Evolutionary conservation across 2,888 invertebrate species (phyloP), one percentile per base, ranked within the genome.

Genomic region (Schizaphis graminum): DNA sequence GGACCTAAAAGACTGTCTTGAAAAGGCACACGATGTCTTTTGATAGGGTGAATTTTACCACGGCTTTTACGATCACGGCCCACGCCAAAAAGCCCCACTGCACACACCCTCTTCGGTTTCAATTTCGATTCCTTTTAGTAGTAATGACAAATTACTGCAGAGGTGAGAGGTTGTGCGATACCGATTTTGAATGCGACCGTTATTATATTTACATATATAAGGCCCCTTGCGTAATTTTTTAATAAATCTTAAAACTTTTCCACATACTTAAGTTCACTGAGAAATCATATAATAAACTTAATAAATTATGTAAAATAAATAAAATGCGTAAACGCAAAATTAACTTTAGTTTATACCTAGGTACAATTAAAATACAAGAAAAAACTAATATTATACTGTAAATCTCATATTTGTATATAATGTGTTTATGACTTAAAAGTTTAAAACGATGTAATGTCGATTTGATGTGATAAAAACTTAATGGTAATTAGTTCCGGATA

Each of bases 1-100:
- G 89, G 56, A 84, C 93, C 84, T 93, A 84, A 56, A 84, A 89
- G 89, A 93, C 93, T 35, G 77, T 89, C 89, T 93, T 89, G 93
- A 77, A 56, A 84, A 89, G 84, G 89, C 67, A 56, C 86, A 44
- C 84, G 57, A 92, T 53, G 86, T 61, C 86, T 92, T 87, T 87
- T 87, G 86, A 87, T 61, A 61, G 92, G 92, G 87, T 35, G 61
- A 44, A 61, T 89, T 77, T 93, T 93, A 93, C 93, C 57, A 35
- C 13, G 21, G 77, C 41, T 93, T 92, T 93, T 89, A 93, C 84
- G 93, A 84, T 16, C 89, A 44, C 28, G n/a, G 26, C 13, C 24
- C 44, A 26, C 89, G 57, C 53, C 49, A 87, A 49, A 47, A 77
- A 77, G 49, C 85, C 85, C 47, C 16, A 49, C 13, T 77, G 35